Evolutionary conservation across 2,797 vertebrate genomes (phyloP).

Genomic region (Rhabdomys pumilio): DNA sequence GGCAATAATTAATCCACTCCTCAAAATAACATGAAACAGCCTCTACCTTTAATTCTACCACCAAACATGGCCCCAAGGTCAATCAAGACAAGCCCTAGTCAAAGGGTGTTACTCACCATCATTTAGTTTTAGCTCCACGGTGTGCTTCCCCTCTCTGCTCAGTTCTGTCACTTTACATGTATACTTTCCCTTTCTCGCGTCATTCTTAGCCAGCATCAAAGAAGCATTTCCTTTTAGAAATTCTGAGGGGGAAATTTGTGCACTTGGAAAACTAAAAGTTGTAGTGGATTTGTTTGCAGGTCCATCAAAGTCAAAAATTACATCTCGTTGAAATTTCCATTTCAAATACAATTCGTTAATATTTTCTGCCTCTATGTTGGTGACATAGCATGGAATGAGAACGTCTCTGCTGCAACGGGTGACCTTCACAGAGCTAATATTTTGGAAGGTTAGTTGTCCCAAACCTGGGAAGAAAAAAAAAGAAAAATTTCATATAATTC

Average conservation of each 20-base stretch:
- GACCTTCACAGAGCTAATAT: conserved; percentile 50
- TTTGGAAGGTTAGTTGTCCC: conserved; percentile 81
- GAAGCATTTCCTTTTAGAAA: conserved; percentile 85
- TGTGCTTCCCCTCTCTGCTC: conserved; percentile 84
- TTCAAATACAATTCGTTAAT: conserved; percentile 70
- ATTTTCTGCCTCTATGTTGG: conserved; percentile 67
- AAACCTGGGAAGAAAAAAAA: conserved; percentile 87
- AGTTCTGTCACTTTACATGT: conserved; percentile 88
- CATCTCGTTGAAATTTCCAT: conserved; percentile 74
- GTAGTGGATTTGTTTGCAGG: rapidly evolving
- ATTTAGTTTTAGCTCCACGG: conserved; percentile 73
- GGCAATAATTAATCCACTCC: neutral
- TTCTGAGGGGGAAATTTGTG: neutral
- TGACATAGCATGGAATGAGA: conserved; percentile 86
- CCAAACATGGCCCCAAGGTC: too few relatives aligned
- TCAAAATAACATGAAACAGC: neutral
- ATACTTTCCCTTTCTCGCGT: conserved; percentile 87
- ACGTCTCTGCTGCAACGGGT: conserved; percentile 81
- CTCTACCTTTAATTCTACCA: neutral
- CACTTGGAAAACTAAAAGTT: neutral
- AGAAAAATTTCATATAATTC: conserved; percentile 68
- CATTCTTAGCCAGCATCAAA: conserved; percentile 31
- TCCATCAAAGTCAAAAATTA: conserved; percentile 86
- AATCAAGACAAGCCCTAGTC: neutral
- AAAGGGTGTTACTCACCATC: conserved; percentile 73